Conservation (phyloP, 2,888 invertebrate species). For the Pollenia amentaria region DNA sequence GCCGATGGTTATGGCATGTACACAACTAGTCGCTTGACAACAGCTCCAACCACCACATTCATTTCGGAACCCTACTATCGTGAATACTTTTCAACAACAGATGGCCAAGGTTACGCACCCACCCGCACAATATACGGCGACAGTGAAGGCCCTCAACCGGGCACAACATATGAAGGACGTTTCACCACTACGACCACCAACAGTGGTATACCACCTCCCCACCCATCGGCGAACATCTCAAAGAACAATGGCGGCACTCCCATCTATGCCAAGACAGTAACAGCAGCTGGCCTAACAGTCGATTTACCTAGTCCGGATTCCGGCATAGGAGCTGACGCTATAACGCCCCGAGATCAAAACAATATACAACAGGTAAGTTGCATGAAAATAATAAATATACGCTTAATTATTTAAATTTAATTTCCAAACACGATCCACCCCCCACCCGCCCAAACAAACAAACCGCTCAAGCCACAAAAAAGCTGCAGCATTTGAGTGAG, state of each 20-base stretch:
- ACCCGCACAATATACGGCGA: conserved; percentile 83
- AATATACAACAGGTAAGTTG: conserved; percentile 94
- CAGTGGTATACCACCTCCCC: conserved; percentile 71
- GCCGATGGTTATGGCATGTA: conserved; percentile 85
- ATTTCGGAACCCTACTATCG: conserved; percentile 90
- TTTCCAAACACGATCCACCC: conserved; percentile 1
- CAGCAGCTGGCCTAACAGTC: conserved; percentile 93
- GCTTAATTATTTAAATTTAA: conserved; percentile 11
- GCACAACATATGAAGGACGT: conserved; percentile 83
- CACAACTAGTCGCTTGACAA: conserved; percentile 82
- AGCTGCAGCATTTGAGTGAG: not conserved
- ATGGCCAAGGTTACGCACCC: conserved; percentile 84
- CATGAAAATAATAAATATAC: conserved; percentile 16
- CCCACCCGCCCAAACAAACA: not conserved
- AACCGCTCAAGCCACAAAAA: conserved; percentile 12
- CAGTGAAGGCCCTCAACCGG: conserved; percentile 82
- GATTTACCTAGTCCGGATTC: conserved; percentile 98
- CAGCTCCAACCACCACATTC: conserved; percentile 85
- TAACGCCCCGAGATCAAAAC: conserved; percentile 95
- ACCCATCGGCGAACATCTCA: conserved; percentile 78
- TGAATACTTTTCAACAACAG: conserved; percentile 89
- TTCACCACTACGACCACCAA: conserved; percentile 81
- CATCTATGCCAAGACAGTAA: conserved; percentile 85
- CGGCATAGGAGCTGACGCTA: conserved; percentile 97
- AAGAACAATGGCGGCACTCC: conserved; percentile 79